A percentile compares a stretch with the other conserved stretches of the same genome.
Evolutionary conservation across 2,797 vertebrate genomes (phyloP).

Genomic region (Botia kubotai): DNA sequence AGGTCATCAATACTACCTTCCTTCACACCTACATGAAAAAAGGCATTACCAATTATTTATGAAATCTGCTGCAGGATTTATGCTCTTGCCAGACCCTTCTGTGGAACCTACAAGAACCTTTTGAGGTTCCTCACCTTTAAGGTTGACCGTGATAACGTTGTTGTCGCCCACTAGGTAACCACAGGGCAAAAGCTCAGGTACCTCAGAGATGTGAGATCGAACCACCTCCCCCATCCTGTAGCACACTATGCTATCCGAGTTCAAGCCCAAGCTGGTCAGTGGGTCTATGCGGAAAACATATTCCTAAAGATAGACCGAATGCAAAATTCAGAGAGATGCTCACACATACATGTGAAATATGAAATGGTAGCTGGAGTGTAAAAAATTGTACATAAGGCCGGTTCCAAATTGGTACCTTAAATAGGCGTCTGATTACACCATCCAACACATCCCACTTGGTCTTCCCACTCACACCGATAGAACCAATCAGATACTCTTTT

Average conservation of each 20-base stretch:
- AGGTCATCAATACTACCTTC: conserved; percentile 96
- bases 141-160: conserved; percentile 91
- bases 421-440: conserved; percentile 93
- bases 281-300: conserved; percentile 95
- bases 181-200: conserved; percentile 96
- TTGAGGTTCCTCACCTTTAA: conserved; percentile 84
- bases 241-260: conserved; percentile 92
- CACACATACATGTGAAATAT: neutral
- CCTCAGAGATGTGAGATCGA: conserved; percentile 86
- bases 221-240: conserved; percentile 93
- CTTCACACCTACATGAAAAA: conserved; percentile 82
- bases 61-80: neutral
- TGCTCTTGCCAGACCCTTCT: neutral
- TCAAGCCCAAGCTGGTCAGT: conserved; percentile 89
- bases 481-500: conserved; percentile 92
- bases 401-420: conserved; percentile 83
- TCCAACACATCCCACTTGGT: conserved; percentile 98
- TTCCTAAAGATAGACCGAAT: conserved; percentile 78
- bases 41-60: neutral
- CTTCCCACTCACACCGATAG: conserved; percentile 96
- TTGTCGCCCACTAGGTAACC: conserved; percentile 96
- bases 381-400: neutral
- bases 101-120: neutral
- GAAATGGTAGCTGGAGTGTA: neutral
- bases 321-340: neutral